phyloP scores from a whole-genome alignment of 2,888 invertebrate genomes.

The Mycalesis mineus region DNA sequence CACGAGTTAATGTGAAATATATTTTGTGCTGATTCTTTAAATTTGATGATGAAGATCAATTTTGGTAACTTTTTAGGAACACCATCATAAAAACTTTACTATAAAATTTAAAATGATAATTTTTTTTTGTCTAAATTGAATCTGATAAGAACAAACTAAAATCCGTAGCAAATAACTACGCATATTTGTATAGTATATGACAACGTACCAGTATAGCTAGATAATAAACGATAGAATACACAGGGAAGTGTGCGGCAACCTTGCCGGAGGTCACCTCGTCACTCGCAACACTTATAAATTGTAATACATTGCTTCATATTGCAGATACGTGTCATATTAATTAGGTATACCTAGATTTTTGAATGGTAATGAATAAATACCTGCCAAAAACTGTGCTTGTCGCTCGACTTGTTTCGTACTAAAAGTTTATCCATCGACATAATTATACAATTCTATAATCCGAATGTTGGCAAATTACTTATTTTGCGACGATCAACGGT shows the following conservation, averaged over 20 bases:
- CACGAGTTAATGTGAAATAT: too few relatives aligned
- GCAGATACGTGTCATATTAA: slow-evolving; percentile 40
- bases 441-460: too few relatives aligned
- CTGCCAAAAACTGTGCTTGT: too few relatives aligned
- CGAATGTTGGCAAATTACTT: too few relatives aligned
- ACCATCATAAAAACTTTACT: too few relatives aligned
- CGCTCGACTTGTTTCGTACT: too few relatives aligned
- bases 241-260: slow-evolving; percentile 72
- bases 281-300: slow-evolving; percentile 60
- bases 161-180: slow-evolving; percentile 8
- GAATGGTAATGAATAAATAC: slow-evolving; percentile 4
- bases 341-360: slow-evolving; percentile 12
- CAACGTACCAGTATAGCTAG: slow-evolving; percentile 41
- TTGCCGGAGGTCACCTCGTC: slow-evolving; percentile 72
- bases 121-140: background rate
- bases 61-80: too few relatives aligned
- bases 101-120: background rate
- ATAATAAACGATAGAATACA: slow-evolving; percentile 65
- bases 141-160: background rate
- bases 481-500: too few relatives aligned
- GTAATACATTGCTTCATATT: slow-evolving; percentile 62
- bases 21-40: too few relatives aligned
- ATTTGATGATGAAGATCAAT: too few relatives aligned
- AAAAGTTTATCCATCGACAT: too few relatives aligned
- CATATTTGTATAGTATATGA: slow-evolving; percentile 35